phyloP scores from a whole-genome alignment of 2,797 vertebrate species.

The Melanotaenia boesemani region DNA sequence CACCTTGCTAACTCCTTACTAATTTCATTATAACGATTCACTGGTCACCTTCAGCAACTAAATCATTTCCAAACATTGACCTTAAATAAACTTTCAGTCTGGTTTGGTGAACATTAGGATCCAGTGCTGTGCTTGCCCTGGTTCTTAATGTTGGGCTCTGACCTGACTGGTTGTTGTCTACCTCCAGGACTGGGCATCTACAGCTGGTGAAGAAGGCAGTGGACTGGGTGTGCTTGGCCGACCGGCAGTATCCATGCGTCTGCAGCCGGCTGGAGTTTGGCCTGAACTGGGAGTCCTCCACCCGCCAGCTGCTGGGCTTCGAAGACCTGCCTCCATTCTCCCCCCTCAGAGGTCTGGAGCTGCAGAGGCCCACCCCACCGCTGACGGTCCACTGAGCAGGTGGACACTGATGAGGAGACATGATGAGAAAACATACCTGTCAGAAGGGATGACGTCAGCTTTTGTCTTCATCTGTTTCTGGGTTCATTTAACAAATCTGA shows the following conservation, averaged over 20 bases:
- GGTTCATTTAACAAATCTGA: no score
- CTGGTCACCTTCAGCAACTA: no score
- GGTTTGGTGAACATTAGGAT: no score
- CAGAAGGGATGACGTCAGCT: no score
- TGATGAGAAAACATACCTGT: no score
- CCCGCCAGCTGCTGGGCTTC: constrained; percentile 83
- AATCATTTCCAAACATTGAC: no score
- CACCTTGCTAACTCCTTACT: no score
- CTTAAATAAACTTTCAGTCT: no score
- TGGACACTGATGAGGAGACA: no score
- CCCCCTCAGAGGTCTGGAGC: constrained; percentile 55
- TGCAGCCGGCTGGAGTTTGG: constrained; percentile 87
- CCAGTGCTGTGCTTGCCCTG: background rate
- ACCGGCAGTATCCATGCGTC: constrained; percentile 85
- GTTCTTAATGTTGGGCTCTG: background rate
- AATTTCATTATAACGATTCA: no score
- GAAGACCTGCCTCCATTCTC: constrained; percentile 60
- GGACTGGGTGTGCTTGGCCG: constrained; percentile 83
- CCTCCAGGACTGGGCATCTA: constrained; percentile 68
- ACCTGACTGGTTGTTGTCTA: background rate
- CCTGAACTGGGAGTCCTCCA: constrained; percentile 85
- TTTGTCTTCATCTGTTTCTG: no score
- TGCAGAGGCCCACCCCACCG: background rate
- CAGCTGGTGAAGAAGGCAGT: constrained; percentile 78
- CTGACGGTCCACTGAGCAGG: constrained; percentile 23